These are phyloP conservation scores for Muricea muricata DNA, from an alignment of 92 coral and sea anemone genomes.

Conservation along the genomic window DNA sequence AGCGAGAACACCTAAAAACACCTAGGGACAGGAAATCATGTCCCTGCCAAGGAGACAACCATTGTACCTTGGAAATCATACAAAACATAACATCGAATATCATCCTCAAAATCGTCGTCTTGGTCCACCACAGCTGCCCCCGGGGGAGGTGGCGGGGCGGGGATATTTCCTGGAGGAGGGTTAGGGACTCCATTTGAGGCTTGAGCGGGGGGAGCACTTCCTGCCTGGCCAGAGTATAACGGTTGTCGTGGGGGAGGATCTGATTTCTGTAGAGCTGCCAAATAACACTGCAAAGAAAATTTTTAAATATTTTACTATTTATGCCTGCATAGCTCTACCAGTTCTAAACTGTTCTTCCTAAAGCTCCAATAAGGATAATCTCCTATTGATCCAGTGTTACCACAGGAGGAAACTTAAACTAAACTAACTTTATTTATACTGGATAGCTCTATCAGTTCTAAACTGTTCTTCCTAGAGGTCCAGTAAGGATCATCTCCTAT, in stretches of 20 bases:
- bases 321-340: too few relatives aligned
- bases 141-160: slow-evolving; percentile 78
- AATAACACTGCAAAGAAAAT: slow-evolving; percentile 65
- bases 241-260: slow-evolving; percentile 82
- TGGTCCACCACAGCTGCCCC: slow-evolving; percentile 69
- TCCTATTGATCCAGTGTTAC: too few relatives aligned
- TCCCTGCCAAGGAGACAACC: not conserved
- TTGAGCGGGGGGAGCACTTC: slow-evolving; percentile 72
- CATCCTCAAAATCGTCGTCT: slow-evolving; percentile 87
- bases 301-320: not conserved
- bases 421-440: too few relatives aligned
- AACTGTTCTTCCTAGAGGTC: too few relatives aligned
- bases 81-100: slow-evolving; percentile 75
- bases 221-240: slow-evolving; percentile 69
- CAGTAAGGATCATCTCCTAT: too few relatives aligned
- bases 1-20: too few relatives aligned
- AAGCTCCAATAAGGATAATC: too few relatives aligned
- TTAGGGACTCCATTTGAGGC: slow-evolving; percentile 70
- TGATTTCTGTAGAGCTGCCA: slow-evolving; percentile 84
- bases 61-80: slow-evolving; percentile 93
- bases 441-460: too few relatives aligned
- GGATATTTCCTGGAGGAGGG: slow-evolving; percentile 57
- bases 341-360: too few relatives aligned
- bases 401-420: too few relatives aligned
- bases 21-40: too few relatives aligned